These are phyloP conservation scores for Pachypeltis micranthus DNA, from an alignment of 1,140 invertebrate species.

Conservation along the genomic window DNA sequence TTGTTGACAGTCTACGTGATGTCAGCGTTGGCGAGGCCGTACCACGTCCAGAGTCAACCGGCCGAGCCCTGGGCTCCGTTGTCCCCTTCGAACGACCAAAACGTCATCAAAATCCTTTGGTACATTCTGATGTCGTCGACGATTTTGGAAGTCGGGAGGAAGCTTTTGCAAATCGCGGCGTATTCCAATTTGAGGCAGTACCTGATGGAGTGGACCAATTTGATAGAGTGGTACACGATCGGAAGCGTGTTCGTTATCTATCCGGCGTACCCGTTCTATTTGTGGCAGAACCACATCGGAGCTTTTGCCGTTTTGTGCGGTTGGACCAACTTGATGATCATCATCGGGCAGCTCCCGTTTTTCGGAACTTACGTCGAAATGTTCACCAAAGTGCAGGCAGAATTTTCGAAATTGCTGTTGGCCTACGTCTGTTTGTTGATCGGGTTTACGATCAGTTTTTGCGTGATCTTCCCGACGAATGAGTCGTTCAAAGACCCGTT, in stretches of 20 bases:
- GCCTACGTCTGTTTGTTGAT: conserved; percentile 73
- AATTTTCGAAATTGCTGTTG: conserved; percentile 69
- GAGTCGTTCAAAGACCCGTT: conserved; percentile 65
- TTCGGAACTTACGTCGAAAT: conserved; percentile 78
- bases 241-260: conserved; percentile 68
- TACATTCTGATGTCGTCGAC: conserved; percentile 60
- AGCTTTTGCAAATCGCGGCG: conserved; percentile 60
- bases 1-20: conserved; percentile 64
- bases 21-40: conserved; percentile 61
- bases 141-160: conserved; percentile 59
- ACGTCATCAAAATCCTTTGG: conserved; percentile 46
- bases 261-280: conserved; percentile 61
- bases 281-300: conserved; percentile 68
- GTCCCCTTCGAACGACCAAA: background rate
- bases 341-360: conserved; percentile 71
- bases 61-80: background rate
- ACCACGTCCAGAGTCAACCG: conserved; percentile 40
- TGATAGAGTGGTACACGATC: conserved; percentile 74
- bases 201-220: conserved; percentile 66
- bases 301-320: conserved; percentile 71
- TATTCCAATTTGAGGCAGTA: conserved; percentile 65
- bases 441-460: conserved; percentile 75
- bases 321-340: conserved; percentile 77
- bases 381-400: conserved; percentile 72
- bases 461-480: conserved; percentile 69